Conservation (phyloP, 30 jellyfish, hydroid and myxozoan species). For the Sanderia malayensis region DNA sequence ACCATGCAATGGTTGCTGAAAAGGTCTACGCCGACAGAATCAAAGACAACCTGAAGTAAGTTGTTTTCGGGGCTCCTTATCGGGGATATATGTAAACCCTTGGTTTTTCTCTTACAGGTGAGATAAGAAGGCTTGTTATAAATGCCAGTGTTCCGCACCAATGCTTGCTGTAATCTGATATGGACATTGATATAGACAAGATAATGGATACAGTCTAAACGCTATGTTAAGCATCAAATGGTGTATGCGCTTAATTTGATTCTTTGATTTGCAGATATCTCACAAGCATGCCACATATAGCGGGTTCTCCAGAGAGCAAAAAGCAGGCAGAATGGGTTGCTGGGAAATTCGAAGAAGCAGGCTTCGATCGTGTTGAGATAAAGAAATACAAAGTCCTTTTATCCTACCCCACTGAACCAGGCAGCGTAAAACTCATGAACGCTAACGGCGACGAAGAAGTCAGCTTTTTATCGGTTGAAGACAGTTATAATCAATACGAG, state of each 20-base stretch:
- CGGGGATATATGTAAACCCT: too few species aligned
- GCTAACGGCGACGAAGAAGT: constrained; percentile 53
- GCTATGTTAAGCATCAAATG: too few species aligned
- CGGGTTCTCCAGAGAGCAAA: constrained; percentile 86
- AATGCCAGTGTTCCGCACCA: too few species aligned
- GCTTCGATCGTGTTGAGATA: constrained; percentile 76
- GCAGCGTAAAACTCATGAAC: constrained; percentile 54
- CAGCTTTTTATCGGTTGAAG: constrained; percentile 45
- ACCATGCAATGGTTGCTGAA: constrained; percentile 82
- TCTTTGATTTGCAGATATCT: constrained; percentile 71
- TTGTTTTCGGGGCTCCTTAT: too few species aligned
- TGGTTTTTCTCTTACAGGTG: too few species aligned
- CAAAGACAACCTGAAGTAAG: constrained; percentile 69
- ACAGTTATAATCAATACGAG: constrained; percentile 64
- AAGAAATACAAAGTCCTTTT: constrained; percentile 76
- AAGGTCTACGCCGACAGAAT: constrained; percentile 67
- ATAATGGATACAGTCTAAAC: too few species aligned
- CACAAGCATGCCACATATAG: constrained; percentile 76
- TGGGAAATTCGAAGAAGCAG: constrained; percentile 59
- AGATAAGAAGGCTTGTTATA: too few species aligned
- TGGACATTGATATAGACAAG: too few species aligned
- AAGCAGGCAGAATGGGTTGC: constrained; percentile 87
- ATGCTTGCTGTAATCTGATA: too few species aligned
- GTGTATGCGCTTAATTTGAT: too few species aligned
- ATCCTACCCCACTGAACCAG: constrained; percentile 94